A percentile compares a stretch with the other conserved stretches of the same genome.
These are phyloP conservation scores for Acyrthosiphon pisum DNA, from an alignment of 1,140 invertebrate species.

Conservation along the genomic window DNA sequence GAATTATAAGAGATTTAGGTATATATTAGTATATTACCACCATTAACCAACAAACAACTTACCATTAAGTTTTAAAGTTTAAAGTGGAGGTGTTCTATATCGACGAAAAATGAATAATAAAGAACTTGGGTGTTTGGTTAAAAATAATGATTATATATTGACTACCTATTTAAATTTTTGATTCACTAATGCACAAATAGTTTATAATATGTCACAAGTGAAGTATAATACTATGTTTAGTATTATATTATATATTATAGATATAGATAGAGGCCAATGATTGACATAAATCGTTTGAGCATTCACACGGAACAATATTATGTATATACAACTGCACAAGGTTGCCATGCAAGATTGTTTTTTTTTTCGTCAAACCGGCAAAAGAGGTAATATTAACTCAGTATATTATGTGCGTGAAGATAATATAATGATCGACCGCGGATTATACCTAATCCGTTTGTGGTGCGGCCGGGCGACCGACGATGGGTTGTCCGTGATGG, in stretches of 20 bases:
- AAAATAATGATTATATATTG: neutral
- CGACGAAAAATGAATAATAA: neutral
- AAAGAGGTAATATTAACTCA: neutral
- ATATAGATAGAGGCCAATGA: neutral
- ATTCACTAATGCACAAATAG: neutral
- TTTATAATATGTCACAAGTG: neutral
- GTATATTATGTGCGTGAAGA: neutral
- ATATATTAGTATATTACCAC: neutral
- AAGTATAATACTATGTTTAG: neutral
- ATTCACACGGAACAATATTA: constrained; percentile 2
- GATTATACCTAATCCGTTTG: constrained; percentile 14
- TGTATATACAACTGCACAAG: neutral
- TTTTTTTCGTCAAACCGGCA: neutral
- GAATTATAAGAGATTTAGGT: neutral
- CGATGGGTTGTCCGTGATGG: neutral
- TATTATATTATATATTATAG: too few species aligned
- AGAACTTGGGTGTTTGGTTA: neutral
- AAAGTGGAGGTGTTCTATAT: neutral
- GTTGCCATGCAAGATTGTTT: neutral
- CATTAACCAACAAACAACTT: too few species aligned
- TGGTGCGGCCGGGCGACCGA: neutral
- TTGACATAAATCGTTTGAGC: neutral
- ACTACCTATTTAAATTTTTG: neutral
- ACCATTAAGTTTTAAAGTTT: neutral
- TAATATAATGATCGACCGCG: constrained; percentile 1